These are phyloP conservation scores for Halocynthia aurantium DNA, from an alignment of 23 tunicate genomes.

Conservation along the genomic window DNA sequence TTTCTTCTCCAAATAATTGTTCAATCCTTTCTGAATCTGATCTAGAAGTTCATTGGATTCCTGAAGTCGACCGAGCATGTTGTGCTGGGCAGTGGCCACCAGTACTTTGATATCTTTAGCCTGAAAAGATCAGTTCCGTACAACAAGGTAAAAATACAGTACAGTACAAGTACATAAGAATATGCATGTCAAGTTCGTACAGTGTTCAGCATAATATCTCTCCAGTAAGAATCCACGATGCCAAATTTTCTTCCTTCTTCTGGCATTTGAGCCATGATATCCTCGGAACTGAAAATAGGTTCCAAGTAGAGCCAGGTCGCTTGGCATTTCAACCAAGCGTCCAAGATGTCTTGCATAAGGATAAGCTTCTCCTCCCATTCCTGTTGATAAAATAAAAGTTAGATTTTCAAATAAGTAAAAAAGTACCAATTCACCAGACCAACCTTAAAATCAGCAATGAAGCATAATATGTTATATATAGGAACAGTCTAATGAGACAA, in stretches of 20 bases:
- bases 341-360: conserved; percentile 93
- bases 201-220: conserved; percentile 80
- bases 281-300: conserved; percentile 96
- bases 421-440: not conserved
- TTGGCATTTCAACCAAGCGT: conserved; percentile 94
- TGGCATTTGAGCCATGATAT: conserved; percentile 99
- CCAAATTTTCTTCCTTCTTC: conserved; percentile 97
- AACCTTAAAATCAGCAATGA: not conserved
- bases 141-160: not conserved
- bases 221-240: conserved; percentile 90
- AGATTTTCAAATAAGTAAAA: not conserved
- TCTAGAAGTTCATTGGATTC: conserved; percentile 85
- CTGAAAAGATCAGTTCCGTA: conserved; percentile 18
- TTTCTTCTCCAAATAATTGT: conserved; percentile 89
- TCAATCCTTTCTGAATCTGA: conserved; percentile 89
- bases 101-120: conserved; percentile 82
- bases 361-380: conserved; percentile 97
- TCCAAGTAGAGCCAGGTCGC: conserved; percentile 98
- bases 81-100: conserved; percentile 86
- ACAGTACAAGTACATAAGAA: not conserved
- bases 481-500: not conserved
- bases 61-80: conserved; percentile 77
- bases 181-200: conserved; percentile 13
- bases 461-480: not conserved
- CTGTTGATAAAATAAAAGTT: conserved; percentile 16